Evolutionary conservation across 2,113 vertebrate genomes (phyloP).

Genomic region (Anthoscopus minutus): DNA sequence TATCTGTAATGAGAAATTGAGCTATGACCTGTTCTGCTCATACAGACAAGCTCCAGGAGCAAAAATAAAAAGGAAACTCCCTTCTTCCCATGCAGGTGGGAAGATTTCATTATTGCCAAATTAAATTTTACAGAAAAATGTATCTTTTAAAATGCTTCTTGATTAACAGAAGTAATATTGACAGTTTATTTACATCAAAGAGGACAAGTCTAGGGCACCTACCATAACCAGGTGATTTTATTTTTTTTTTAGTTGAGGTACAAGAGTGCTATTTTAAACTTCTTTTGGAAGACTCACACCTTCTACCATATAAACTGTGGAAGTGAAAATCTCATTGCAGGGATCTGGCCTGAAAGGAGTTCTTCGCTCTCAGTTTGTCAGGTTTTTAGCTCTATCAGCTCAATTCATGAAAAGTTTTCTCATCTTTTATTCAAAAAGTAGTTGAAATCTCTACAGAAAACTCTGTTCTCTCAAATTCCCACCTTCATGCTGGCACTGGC

Average conservation of each 20-base stretch:
- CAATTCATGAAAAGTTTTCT: slow-evolving; percentile 58
- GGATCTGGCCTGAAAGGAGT: neutral
- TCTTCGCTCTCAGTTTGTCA: neutral
- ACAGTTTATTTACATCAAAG: neutral
- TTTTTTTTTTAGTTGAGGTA: neutral
- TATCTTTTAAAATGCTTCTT: neutral
- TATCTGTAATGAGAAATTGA: neutral
- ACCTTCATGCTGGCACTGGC: slow-evolving; percentile 31
- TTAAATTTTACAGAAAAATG: neutral
- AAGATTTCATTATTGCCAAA: neutral
- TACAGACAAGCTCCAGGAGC: neutral
- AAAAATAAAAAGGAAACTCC: neutral
- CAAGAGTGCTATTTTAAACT: neutral
- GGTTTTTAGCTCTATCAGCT: slow-evolving; percentile 52
- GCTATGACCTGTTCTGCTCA: neutral
- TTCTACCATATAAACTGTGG: neutral
- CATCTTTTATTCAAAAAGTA: slow-evolving; percentile 67
- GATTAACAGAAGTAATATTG: neutral
- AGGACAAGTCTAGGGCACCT: neutral
- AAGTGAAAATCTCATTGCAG: neutral
- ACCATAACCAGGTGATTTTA: neutral
- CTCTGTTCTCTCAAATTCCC: slow-evolving; percentile 23
- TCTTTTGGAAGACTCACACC: neutral
- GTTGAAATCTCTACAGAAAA: slow-evolving; percentile 34
- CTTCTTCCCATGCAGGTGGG: neutral